phyloP scores from a whole-genome alignment of 2,888 invertebrate species.

The Auanema sp. region DNA sequence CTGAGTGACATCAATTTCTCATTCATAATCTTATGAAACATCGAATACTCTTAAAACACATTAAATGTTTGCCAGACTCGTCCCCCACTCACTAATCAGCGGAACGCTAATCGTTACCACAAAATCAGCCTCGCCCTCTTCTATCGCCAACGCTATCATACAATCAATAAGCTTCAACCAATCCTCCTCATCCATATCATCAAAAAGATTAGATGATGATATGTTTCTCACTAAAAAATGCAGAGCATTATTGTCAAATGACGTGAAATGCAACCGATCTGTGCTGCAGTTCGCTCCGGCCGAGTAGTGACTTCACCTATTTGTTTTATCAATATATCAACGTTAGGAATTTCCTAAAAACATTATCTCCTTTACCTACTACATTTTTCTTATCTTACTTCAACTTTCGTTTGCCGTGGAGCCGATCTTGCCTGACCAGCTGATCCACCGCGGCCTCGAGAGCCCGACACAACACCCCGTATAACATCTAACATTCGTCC shows the following conservation, averaged over 20 bases:
- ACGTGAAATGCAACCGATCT: neutral
- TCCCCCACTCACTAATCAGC: slow-evolving; percentile 30
- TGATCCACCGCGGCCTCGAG: too few species aligned
- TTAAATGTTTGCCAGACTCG: neutral
- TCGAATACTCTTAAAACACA: slow-evolving; percentile 18
- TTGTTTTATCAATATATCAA: too few species aligned
- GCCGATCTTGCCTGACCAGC: too few species aligned
- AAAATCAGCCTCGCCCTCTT: slow-evolving; percentile 37
- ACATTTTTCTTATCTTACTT: too few species aligned
- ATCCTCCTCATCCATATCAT: slow-evolving; percentile 35
- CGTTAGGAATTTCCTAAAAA: too few species aligned
- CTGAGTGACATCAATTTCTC: slow-evolving; percentile 21
- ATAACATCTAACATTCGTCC: too few species aligned
- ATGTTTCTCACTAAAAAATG: slow-evolving; percentile 37
- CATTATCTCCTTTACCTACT: too few species aligned
- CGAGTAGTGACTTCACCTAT: too few species aligned
- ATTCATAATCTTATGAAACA: slow-evolving; percentile 27
- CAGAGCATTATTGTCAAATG: neutral
- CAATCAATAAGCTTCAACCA: slow-evolving; percentile 30
- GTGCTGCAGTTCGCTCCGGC: too few species aligned
- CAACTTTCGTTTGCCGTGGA: too few species aligned
- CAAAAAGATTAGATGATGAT: slow-evolving; percentile 15
- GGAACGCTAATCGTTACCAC: slow-evolving; percentile 30
- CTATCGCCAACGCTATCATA: slow-evolving; percentile 26
- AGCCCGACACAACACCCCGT: too few species aligned